Conservation (phyloP, 2,113 vertebrate genomes). For the Marmota monax region DNA sequence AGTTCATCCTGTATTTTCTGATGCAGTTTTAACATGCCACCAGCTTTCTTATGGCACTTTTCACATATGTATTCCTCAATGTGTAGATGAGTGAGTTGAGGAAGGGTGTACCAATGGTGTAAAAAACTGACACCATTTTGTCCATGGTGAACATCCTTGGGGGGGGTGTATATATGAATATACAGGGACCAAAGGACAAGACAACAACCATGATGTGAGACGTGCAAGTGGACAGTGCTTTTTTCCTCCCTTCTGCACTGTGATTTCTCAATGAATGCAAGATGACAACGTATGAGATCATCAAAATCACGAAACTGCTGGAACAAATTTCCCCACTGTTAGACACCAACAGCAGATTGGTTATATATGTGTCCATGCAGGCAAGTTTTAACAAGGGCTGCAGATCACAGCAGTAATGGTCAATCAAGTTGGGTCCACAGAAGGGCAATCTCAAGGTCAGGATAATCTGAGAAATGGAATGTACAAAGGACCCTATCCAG, state of each 20-base stretch:
- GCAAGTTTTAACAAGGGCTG: neutral
- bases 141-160: slow-evolving; percentile 27
- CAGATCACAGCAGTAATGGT: neutral
- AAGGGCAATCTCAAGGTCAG: slow-evolving; percentile 31
- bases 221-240: slow-evolving; percentile 38
- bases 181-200: slow-evolving; percentile 19
- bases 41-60: slow-evolving; percentile 63
- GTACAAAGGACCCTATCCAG: neutral
- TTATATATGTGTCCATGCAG: neutral
- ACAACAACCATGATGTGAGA: slow-evolving; percentile 43
- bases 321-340: slow-evolving; percentile 39
- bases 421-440: neutral
- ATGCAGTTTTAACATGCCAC: neutral
- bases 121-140: slow-evolving; percentile 53
- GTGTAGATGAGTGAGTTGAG: slow-evolving; percentile 58
- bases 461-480: slow-evolving; percentile 39
- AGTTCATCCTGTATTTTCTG: neutral
- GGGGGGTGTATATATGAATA: slow-evolving; percentile 35
- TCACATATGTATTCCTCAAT: slow-evolving; percentile 58
- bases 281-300: neutral
- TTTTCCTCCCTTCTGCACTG: slow-evolving; percentile 25
- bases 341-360: neutral
- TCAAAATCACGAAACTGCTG: neutral
- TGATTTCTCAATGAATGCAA: slow-evolving; percentile 22
- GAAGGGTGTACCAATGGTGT: slow-evolving; percentile 55